Conservation (phyloP, 2,113 vertebrate species). For the Pygoscelis adeliae region DNA sequence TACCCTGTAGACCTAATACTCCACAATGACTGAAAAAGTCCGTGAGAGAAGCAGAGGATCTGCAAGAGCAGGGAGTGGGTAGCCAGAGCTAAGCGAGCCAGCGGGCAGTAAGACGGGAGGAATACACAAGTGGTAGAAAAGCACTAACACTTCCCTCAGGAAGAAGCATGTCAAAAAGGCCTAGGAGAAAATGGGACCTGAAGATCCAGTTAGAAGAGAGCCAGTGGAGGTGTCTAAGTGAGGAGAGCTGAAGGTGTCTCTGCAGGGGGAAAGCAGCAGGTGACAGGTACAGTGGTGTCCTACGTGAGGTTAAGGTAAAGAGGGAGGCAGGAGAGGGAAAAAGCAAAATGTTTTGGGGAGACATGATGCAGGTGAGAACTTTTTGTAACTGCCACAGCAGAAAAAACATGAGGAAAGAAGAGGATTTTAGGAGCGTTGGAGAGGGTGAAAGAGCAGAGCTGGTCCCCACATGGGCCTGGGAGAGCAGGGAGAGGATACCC, state of each 20-base stretch:
- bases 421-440: background rate
- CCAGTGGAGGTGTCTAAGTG: background rate
- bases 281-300: background rate
- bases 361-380: background rate
- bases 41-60: background rate
- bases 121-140: background rate
- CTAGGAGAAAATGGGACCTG: background rate
- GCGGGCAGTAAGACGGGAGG: background rate
- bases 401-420: background rate
- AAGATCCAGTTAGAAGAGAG: background rate
- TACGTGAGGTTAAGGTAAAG: background rate
- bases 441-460: background rate
- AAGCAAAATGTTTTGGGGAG: background rate
- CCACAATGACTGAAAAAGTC: background rate
- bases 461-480: too few relatives aligned
- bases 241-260: background rate
- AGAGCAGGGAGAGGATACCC: background rate
- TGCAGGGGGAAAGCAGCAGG: background rate
- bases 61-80: background rate
- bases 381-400: background rate
- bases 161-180: background rate
- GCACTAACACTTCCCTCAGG: background rate
- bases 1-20: too few relatives aligned
- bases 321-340: background rate
- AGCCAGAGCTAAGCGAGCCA: accelerated